Conservation (phyloP, 1,140 invertebrate genomes). For the Atta cephalotes region DNA sequence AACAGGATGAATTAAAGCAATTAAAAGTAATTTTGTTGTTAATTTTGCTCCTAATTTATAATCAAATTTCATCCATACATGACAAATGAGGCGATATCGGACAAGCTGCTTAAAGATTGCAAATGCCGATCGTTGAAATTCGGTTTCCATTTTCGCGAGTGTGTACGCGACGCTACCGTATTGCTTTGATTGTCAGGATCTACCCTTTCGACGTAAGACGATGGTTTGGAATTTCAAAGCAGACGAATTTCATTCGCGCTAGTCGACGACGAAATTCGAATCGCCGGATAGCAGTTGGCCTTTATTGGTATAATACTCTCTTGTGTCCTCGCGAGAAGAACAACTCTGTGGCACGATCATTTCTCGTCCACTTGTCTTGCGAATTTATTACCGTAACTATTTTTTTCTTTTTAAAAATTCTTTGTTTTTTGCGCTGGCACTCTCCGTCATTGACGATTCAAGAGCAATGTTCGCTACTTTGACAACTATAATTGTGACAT, state of each 20-base stretch:
- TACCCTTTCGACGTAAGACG: slow-evolving; percentile 19
- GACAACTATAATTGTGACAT: slow-evolving; percentile 3
- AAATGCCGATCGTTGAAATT: slow-evolving; percentile 37
- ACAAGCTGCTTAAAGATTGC: neutral
- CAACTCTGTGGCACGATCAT: slow-evolving; percentile 9
- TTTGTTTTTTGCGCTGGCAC: neutral
- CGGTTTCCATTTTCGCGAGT: slow-evolving; percentile 50
- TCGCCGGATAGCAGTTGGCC: slow-evolving; percentile 69
- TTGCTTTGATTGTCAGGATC: slow-evolving; percentile 65
- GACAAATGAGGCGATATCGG: neutral
- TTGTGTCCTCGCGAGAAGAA: slow-evolving; percentile 17
- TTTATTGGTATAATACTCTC: slow-evolving; percentile 70
- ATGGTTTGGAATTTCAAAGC: slow-evolving; percentile 79
- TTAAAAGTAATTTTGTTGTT: neutral
- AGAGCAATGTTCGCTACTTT: neutral
- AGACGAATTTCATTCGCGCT: slow-evolving; percentile 75
- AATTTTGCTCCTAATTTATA: neutral
- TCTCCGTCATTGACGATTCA: slow-evolving; percentile 4
- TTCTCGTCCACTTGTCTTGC: slow-evolving; percentile 7
- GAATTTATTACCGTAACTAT: slow-evolving; percentile 16
- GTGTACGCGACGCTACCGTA: slow-evolving; percentile 10
- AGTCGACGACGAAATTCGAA: slow-evolving; percentile 75
- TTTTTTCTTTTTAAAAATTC: neutral
- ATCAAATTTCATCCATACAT: neutral
- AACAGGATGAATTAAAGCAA: neutral